Evolutionary conservation across 2,797 vertebrate genomes (phyloP).

Genomic region (Mionectes olivaceus): DNA sequence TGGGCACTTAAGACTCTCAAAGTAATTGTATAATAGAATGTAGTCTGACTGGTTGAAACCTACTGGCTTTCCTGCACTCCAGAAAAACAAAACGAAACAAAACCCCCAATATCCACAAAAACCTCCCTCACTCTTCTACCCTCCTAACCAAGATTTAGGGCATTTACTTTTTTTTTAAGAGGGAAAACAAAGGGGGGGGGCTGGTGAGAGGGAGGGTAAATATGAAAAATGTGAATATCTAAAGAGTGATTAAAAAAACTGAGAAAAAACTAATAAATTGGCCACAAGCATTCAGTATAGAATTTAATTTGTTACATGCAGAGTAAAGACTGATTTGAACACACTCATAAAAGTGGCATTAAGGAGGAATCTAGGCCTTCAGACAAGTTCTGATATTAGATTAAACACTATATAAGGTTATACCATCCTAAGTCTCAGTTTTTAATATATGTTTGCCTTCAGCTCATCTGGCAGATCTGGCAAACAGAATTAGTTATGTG

Average conservation of each 20-base stretch:
- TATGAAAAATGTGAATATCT: not conserved
- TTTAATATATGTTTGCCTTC: not conserved
- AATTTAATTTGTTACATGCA: not conserved
- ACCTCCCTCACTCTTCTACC: not conserved
- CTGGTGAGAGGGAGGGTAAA: accelerated
- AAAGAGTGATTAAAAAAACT: not conserved
- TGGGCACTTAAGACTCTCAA: not conserved
- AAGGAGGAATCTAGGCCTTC: not conserved
- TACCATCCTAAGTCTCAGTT: not conserved
- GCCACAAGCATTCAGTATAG: not conserved
- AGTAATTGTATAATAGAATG: not conserved
- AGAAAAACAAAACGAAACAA: not conserved
- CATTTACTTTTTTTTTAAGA: not conserved
- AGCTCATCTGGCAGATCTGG: not conserved
- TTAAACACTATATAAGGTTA: not conserved
- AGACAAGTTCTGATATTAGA: not conserved
- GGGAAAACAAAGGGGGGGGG: accelerated
- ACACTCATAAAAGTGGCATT: not conserved
- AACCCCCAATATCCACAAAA: not conserved
- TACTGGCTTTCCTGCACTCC: not conserved
- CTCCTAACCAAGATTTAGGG: not conserved
- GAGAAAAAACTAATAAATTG: not conserved
- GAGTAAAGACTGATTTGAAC: not conserved
- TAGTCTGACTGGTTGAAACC: not conserved
- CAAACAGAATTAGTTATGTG: not conserved